Base-by-base conservation (phyloP, 2,888 invertebrate genomes). In the Ochropleura plecta region DNA sequence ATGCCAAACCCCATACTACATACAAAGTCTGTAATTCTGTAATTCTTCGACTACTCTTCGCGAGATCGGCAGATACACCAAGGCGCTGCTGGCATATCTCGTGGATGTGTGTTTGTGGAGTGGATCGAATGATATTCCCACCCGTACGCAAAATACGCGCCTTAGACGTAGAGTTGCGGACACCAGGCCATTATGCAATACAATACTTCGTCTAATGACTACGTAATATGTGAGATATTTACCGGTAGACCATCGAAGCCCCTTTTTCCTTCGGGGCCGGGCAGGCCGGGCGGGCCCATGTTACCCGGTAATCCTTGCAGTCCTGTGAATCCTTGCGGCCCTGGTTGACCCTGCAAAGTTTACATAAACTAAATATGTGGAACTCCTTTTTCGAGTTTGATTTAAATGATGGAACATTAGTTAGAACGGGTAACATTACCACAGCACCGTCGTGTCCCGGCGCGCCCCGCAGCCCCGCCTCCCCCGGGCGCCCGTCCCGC, bases 221-320 rank as follows among this genome's bases (percentile, higher is more conserved):
- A 30, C 1, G 30, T 30, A 30, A 30, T 30, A 30, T 30, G 30
- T 30, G 30, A 30, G 30, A 42, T 48, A 82, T 81, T 73, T 85
- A 97, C 97, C 88, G 91, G 91, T 55, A 91, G 90, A 78, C 97
- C 97, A 79, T 96, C 95, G 6, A 92, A 90, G 5, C 97, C 97
- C 63, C 91, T 91, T 73, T 94, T 93, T 7, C 97, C 97, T 10
- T 88, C 78, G 0, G 89, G 87, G 0, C 97, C 97, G 12, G 82
- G 89, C 4, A 70, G 71, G 3, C 95, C 95, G 0, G 90, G 89
- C 0, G 77, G 76, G 0, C 95, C 94, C 44, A 88, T 88, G 55
- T 86, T 87, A 0, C 94, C 95, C 0, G 87, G 86, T 0, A 82
- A 5, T 0, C 95, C 95, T 8, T 91, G 90, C 0, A 86, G 18